Percentiles rank a stretch among this genome's conserved stretches.
Evolutionary conservation across 2,113 vertebrate species (phyloP).

Genomic region (Rhinolophus sinicus): DNA sequence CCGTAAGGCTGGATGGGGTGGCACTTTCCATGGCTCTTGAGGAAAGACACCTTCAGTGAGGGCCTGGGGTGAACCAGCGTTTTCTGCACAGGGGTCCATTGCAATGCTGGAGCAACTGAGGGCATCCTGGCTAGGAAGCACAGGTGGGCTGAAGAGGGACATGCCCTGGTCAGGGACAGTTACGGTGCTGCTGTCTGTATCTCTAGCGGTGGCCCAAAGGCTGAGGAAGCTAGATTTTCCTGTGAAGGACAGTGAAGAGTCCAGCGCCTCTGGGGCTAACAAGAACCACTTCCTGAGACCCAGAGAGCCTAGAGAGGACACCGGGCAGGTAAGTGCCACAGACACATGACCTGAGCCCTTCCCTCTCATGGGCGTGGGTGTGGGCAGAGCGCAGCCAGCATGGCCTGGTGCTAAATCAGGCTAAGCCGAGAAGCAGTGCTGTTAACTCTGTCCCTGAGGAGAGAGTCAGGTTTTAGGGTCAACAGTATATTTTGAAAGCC

Average conservation of each 20-base stretch:
- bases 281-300: constrained; percentile 39
- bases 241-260: constrained; percentile 54
- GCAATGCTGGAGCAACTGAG: no score
- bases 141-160: neutral
- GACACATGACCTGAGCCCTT: neutral
- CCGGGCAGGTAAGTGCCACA: constrained; percentile 30
- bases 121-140: neutral
- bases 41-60: neutral
- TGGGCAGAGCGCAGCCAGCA: neutral
- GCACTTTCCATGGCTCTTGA: neutral
- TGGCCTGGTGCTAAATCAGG: neutral
- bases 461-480: neutral
- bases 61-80: neutral
- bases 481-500: neutral
- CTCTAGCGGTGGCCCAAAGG: constrained; percentile 55
- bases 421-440: neutral
- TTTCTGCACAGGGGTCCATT: rapidly evolving
- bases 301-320: constrained; percentile 22
- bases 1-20: rapidly evolving
- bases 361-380: neutral
- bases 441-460: neutral
- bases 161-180: neutral
- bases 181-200: constrained; percentile 6
- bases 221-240: constrained; percentile 67
- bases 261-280: constrained; percentile 4